Base-by-base conservation (phyloP, 2,797 vertebrate species). In the Acanthurus tractus region DNA sequence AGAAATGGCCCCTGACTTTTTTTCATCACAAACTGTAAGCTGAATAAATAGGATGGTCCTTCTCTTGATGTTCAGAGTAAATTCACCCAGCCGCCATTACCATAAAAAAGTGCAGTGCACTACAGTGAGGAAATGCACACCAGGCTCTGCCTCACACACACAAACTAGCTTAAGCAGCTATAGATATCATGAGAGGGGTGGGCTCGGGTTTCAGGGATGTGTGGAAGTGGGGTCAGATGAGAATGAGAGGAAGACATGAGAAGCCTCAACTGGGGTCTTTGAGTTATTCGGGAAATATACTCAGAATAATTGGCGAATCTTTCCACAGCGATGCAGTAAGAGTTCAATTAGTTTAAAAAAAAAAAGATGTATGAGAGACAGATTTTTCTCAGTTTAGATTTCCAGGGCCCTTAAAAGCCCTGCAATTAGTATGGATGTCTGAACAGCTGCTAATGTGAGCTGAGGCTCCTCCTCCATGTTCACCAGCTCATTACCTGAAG, bases 101-200 rank as follows among this genome's bases (percentile, higher is more conserved):
- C 5, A 42, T 63, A 46, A 73, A 45, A 53, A 50, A 20, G 20
- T 12, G 50, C 34, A 3, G 29, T 5, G 25, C 17, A 18, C 8
- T 36, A 18, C 44, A 12, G 20, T 52, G 53, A 50, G 46, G 54
- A 61, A 76, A 48, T 49, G 18, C 40, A 40, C 53, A 42, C 9
- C 64, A 8, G 18, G 38, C 50, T 48, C 34, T 56, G 13, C 18
- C 46, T n/a, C 53, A 17, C 63, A 45, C 63, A 45, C 15, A 44
- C 46, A 72, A 20, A 55, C 38, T 18, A 13, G 20, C 45, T 68
- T 13, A 12, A 68, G 61, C 17, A 42, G 54, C 63, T 65, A 3
- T 23, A 54, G 65, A 65, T 42, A 63, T 70, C 65, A 58, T 44
- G 76, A 81, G 66, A 79, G 40, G 52, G 46, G 57, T 18, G 71